Conservation (phyloP, 2,888 invertebrate species). For the Clivina fossor region DNA sequence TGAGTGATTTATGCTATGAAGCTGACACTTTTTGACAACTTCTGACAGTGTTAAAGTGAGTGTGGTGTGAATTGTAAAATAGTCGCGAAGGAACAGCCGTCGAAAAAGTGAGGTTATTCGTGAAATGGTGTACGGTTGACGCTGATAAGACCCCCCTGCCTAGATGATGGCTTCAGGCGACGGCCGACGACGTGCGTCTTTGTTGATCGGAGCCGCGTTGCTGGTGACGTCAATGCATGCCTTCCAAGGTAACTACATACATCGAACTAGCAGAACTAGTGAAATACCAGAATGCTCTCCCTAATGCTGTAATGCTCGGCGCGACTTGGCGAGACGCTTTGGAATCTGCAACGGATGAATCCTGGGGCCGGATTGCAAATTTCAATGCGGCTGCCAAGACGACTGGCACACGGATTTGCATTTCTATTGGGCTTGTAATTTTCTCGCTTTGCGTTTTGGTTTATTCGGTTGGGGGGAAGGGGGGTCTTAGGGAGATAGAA, state of each 20-base stretch:
- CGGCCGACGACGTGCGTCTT: not conserved
- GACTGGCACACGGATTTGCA: not conserved
- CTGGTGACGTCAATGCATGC: constrained; percentile 40
- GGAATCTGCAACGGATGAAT: constrained; percentile 12
- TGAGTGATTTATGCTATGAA: constrained; percentile 29
- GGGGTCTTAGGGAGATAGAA: too few relatives aligned
- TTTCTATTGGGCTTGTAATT: constrained; percentile 16
- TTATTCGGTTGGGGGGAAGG: too few relatives aligned
- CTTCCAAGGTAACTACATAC: constrained; percentile 41
- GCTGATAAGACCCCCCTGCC: constrained; percentile 1
- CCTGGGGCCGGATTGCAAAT: constrained; percentile 5
- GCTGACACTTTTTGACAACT: too few relatives aligned
- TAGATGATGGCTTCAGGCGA: constrained; percentile 2
- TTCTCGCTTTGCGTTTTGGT: too few relatives aligned
- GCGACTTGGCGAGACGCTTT: constrained; percentile 24
- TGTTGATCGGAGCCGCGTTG: constrained; percentile 33
- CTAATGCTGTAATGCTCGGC: constrained; percentile 23
- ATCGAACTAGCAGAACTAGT: too few relatives aligned
- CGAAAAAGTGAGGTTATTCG: too few relatives aligned
- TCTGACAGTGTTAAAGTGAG: constrained; percentile 20
- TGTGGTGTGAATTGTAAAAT: not conserved
- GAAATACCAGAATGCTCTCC: too few relatives aligned
- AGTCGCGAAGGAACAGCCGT: too few relatives aligned
- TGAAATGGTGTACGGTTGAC: too few relatives aligned
- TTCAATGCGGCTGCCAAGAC: constrained; percentile 1